Base-by-base conservation (phyloP, 1,140 invertebrate species). In the Anastatus disparis region DNA sequence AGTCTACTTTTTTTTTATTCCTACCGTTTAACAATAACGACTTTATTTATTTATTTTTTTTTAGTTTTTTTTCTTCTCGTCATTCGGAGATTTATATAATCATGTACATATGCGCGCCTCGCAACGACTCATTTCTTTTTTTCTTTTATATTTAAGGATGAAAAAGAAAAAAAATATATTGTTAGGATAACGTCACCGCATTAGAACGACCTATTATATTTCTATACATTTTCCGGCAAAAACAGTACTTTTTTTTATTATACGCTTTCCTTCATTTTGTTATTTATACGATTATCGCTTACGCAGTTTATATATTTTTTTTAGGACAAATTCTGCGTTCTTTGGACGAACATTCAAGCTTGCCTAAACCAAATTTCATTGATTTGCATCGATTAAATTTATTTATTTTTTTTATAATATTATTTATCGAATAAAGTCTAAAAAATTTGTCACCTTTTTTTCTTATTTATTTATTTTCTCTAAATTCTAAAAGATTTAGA, bases 1-100 rank as follows among this genome's bases (percentile, higher is more conserved):
- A 77, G 75, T 22, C 59, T 82, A 79, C 68, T 1, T 31, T n/a
- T n/a, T n/a, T n/a, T 48, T 31, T 38, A 59, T 40, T 75, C 78
- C 78, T 83, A 82, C 62, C 70, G 27, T 50, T 81, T 76, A 79
- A 81, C 75, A 82, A 82, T 75, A 83, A 82, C 77, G 74, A 80
- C 69, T 75, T 70, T 76, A n/a, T n/a, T n/a, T n/a, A n/a, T n/a
- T n/a, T n/a, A n/a, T n/a, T n/a, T n/a, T n/a, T n/a, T n/a, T n/a
- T n/a, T n/a, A n/a, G n/a, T n/a, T 70, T 62, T 40, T 40, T 3
- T 24, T 1, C 24, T 22, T 63, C 4, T 7, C n/a, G 10, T 52
- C 22, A 20, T 4, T 38, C 8, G 17, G 15, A 35, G 2, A 56
- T 38, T 27, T 40, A n/a, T n/a, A n/a, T n/a, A n/a, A n/a, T n/a